Conservation (phyloP, 2,113 vertebrate genomes). For the Danio rerio region DNA sequence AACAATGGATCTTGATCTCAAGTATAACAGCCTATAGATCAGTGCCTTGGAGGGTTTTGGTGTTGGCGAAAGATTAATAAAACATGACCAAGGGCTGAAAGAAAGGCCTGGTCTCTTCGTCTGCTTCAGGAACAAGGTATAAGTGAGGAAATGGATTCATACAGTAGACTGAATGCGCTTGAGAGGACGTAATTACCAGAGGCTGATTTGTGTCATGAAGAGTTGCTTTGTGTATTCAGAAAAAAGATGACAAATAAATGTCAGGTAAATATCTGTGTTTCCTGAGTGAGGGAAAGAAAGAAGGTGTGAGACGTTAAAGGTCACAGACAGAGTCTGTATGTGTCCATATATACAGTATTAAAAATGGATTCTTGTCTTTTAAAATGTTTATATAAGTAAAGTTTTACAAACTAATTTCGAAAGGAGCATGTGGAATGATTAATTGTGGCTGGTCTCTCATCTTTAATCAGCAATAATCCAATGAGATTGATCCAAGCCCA, state of each 20-base stretch:
- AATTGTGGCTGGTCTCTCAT: too few species aligned
- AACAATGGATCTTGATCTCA: not conserved
- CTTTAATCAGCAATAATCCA: too few species aligned
- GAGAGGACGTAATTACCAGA: not conserved
- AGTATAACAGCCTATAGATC: slow-evolving; percentile 19
- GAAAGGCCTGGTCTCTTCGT: not conserved
- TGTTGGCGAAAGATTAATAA: slow-evolving; percentile 24
- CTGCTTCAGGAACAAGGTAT: not conserved
- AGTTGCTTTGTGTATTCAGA: slow-evolving; percentile 3
- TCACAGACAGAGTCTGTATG: not conserved
- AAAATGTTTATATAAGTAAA: too few species aligned
- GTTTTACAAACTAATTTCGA: too few species aligned
- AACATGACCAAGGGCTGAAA: slow-evolving; percentile 6
- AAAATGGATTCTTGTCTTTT: not conserved
- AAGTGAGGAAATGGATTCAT: not conserved
- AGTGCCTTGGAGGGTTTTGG: slow-evolving; percentile 6
- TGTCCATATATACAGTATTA: not conserved
- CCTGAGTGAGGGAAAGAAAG: not conserved
- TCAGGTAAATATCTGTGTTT: not conserved
- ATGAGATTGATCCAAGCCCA: too few species aligned
- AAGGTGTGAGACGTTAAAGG: not conserved
- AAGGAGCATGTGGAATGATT: too few species aligned
- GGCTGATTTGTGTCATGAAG: not conserved
- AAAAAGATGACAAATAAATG: not conserved
- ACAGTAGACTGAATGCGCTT: slow-evolving; percentile 11